Base-by-base conservation (phyloP, 2,113 vertebrate species). In the Cryptomyrus ogoouensis region DNA sequence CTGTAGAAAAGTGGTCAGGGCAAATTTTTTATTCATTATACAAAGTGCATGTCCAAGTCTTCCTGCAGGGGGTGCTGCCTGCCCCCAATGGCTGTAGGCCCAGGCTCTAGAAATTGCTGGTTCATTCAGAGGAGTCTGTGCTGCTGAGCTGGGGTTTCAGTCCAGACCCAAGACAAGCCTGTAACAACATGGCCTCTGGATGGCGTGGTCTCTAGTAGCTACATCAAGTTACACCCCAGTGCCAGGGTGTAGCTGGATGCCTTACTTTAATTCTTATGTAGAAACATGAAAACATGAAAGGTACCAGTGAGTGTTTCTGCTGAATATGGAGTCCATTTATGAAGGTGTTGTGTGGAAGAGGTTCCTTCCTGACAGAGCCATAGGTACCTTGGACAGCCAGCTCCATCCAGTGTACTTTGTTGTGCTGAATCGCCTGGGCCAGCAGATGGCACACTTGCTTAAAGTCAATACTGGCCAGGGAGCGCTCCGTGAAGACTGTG, bases 321-420 rank as follows among this genome's bases (percentile, higher is more conserved):
- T 50, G 10, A 74, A 56, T 31, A 80, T 49, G n/a, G 24, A 89
- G 49, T 27, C 66, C 27, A 31, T 74, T 74, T n/a, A 49, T 49
- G 88, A 21, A 53, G 44, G 52, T 44, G n/a, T 35, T 9, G 24
- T 49, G 17, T 52, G 24, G n/a, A 84, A 19, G 47, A 5, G 3
- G 0, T 19, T n/a, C 66, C 87, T 66, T 88, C 10, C 15, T 42
- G 80, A 24, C 19, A 44, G 35, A 62, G 31, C 4, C 66, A 35
- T 12, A 35, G 35, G 21, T 58, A 97, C 98, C 98, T 93, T 98
- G 96, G 58, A 96, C 94, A 88, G 98, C 97, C 91, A 99, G 92
- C 93, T 98, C 97, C 92, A 98, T 99, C 98, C 98, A 99, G 89
- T 96, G 94, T 90, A 98, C 97, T 92, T 99, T 99, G 95, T 99